These are phyloP conservation scores for Melanostoma mellinum DNA, from an alignment of 2,888 invertebrate species.

Conservation along the genomic window DNA sequence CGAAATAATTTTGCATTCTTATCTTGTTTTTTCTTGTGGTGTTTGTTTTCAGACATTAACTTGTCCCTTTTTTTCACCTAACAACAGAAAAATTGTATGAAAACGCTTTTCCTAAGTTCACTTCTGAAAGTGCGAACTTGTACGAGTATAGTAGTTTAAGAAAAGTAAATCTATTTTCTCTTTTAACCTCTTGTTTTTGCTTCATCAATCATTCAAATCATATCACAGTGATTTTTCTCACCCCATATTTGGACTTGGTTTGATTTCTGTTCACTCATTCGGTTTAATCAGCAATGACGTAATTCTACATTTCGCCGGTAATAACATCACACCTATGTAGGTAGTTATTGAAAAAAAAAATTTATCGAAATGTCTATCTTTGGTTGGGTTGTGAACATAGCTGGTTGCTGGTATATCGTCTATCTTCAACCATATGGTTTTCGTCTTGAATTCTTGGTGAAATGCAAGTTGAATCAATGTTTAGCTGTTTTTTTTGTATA, in stretches of 20 bases:
- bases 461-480: neutral
- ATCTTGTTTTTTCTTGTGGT: no score
- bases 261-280: neutral
- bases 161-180: neutral
- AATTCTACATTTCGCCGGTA: slow-evolving; percentile 44
- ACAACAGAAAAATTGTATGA: no score
- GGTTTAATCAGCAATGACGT: slow-evolving; percentile 33
- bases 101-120: no score
- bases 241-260: slow-evolving; percentile 6
- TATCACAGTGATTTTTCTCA: neutral
- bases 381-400: neutral
- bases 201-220: neutral
- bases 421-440: slow-evolving; percentile 20
- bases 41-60: no score
- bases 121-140: no score
- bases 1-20: no score
- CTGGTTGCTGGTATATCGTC: neutral
- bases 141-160: no score
- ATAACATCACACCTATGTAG: slow-evolving; percentile 40
- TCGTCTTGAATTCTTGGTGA: neutral
- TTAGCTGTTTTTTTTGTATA: slow-evolving; percentile 13
- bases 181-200: neutral
- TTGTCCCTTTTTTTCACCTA: no score
- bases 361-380: slow-evolving; percentile 2
- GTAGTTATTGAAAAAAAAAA: slow-evolving; percentile 20